Conservation (phyloP, 2,113 vertebrate genomes). For the Gambusia holbrooki region DNA sequence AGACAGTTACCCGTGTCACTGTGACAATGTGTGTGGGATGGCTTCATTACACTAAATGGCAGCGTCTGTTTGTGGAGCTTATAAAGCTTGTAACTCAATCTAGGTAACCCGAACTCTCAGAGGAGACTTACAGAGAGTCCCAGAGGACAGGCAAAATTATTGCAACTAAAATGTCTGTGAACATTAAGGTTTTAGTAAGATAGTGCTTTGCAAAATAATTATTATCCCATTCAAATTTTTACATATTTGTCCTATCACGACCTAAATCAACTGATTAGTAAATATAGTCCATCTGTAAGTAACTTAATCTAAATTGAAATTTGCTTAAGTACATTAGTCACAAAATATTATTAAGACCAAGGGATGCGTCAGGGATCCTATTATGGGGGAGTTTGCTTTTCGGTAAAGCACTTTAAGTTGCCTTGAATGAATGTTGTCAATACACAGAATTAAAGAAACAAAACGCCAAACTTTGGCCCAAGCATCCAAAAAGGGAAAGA, state of each 20-base stretch:
- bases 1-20: constrained; percentile 20
- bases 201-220: background rate
- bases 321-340: no score
- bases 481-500: no score
- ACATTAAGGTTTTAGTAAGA: background rate
- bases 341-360: no score
- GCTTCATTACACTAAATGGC: constrained; percentile 19
- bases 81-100: constrained; percentile 57
- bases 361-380: no score
- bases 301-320: background rate
- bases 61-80: constrained; percentile 33
- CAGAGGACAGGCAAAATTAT: constrained; percentile 38
- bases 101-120: constrained; percentile 57
- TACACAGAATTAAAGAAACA: no score
- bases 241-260: background rate
- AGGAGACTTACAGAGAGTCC: constrained; percentile 31
- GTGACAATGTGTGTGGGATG: constrained; percentile 18
- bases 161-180: background rate
- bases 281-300: background rate
- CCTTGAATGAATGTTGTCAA: no score
- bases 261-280: background rate
- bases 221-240: background rate
- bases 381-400: no score
- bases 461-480: no score
- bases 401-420: no score